A percentile compares a stretch with the other conserved stretches of the same genome.
These are phyloP conservation scores for Nephila pilipes DNA, from an alignment of 1,140 invertebrate species.

Conservation along the genomic window DNA sequence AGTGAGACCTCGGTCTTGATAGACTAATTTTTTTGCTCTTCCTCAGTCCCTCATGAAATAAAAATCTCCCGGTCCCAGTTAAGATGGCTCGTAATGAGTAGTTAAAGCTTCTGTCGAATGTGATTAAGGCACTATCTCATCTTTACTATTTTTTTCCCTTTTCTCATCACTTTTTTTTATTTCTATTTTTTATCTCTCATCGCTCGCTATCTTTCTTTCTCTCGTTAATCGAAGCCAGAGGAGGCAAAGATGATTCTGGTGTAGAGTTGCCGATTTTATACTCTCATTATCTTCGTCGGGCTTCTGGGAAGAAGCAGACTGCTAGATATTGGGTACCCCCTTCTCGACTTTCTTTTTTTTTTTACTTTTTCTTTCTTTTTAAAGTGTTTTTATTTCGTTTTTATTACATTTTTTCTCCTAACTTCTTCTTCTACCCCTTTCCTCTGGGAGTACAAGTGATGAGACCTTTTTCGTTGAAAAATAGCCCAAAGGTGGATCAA, in stretches of 20 bases:
- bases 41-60: slow-evolving; percentile 7
- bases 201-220: background rate
- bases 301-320: slow-evolving; percentile 27
- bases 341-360: background rate
- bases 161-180: background rate
- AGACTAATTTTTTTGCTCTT: slow-evolving; percentile 12
- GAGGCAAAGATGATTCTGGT: background rate
- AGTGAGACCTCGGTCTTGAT: background rate
- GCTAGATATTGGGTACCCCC: slow-evolving; percentile 14
- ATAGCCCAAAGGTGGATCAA: slow-evolving; percentile 8
- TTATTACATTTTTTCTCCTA: background rate
- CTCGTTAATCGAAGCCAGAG: slow-evolving; percentile 42
- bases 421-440: background rate
- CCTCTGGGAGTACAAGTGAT: slow-evolving; percentile 6
- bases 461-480: background rate
- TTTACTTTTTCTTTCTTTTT: too few species aligned
- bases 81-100: slow-evolving; percentile 40
- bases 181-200: background rate
- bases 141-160: background rate
- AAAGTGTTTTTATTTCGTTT: background rate
- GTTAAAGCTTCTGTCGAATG: slow-evolving; percentile 61
- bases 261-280: slow-evolving; percentile 52
- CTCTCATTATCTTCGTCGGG: slow-evolving; percentile 39
- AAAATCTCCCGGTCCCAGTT: slow-evolving; percentile 22
- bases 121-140: slow-evolving; percentile 52